phyloP scores from a whole-genome alignment of 2,113 vertebrate genomes.

The Notechis scutatus region DNA sequence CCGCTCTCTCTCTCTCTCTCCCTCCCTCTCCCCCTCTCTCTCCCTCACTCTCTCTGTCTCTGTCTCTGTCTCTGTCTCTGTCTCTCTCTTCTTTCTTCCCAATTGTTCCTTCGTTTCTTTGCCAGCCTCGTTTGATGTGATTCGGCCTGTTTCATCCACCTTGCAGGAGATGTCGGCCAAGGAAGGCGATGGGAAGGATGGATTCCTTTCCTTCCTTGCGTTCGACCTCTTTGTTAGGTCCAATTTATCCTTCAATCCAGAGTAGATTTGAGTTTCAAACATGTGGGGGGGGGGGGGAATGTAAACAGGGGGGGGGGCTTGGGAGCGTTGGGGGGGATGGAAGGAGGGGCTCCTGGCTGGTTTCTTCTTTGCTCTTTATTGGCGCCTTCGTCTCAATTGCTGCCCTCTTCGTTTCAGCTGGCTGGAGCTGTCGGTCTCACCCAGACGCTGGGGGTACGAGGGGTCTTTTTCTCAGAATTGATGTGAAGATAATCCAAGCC shows the following conservation, averaged over 20 bases:
- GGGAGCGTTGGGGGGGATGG: not conserved
- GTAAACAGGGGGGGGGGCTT: slow-evolving; percentile 3
- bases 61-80: too few species aligned
- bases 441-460: not conserved
- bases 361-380: too few species aligned
- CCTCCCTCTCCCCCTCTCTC: too few species aligned
- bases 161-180: not conserved
- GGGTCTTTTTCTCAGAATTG: slow-evolving; percentile 12
- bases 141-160: not conserved
- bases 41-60: too few species aligned
- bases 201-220: not conserved
- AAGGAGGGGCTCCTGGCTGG: too few species aligned
- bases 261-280: slow-evolving; percentile 19
- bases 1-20: too few species aligned
- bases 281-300: not conserved
- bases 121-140: not conserved
- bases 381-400: too few species aligned
- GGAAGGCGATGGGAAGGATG: too few species aligned
- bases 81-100: too few species aligned
- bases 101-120: not conserved
- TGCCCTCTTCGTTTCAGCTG: not conserved
- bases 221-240: slow-evolving; percentile 33
- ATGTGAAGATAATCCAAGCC: slow-evolving; percentile 19
- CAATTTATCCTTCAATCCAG: slow-evolving; percentile 17
- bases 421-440: not conserved